Conservation (phyloP, 2,888 invertebrate species). For the Diachrysia chrysitis region DNA sequence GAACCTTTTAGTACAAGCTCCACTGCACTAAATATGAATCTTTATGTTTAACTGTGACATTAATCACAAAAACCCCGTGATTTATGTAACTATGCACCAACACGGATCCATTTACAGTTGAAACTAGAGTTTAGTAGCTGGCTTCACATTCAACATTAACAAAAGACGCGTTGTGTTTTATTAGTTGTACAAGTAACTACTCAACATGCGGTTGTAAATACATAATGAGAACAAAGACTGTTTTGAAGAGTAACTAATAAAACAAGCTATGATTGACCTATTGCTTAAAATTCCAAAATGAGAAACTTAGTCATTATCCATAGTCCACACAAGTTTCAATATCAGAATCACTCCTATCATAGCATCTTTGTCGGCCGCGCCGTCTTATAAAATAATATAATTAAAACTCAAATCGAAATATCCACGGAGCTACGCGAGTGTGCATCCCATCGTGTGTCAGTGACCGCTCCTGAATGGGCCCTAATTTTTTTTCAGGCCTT, state of each 20-base stretch:
- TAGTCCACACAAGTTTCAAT: constrained; percentile 55
- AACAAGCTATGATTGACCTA: constrained; percentile 22
- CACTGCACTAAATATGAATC: constrained; percentile 86
- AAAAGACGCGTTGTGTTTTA: constrained; percentile 77
- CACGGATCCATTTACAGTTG: constrained; percentile 74
- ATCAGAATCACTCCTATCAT: constrained; percentile 47
- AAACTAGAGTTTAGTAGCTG: constrained; percentile 66
- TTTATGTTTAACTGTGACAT: constrained; percentile 85
- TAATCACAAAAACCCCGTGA: constrained; percentile 86
- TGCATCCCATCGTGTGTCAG: constrained; percentile 77
- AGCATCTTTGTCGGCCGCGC: constrained; percentile 48
- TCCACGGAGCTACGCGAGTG: constrained; percentile 64
- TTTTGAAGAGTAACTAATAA: constrained; percentile 48
- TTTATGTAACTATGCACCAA: constrained; percentile 76
- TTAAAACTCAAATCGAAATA: constrained; percentile 82
- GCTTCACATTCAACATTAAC: constrained; percentile 69
- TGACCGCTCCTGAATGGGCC: constrained; percentile 84
- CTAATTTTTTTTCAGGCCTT: constrained; percentile 84
- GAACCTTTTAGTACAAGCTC: constrained; percentile 66
- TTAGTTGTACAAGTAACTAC: constrained; percentile 70
- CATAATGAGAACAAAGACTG: constrained; percentile 63
- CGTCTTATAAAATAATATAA: constrained; percentile 68
- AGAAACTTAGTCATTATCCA: constrained; percentile 39
- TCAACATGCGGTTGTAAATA: constrained; percentile 63
- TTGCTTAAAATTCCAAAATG: constrained; percentile 21